A percentile compares a stretch with the other conserved stretches of the same genome.
phyloP scores from a whole-genome alignment of 2,888 invertebrate species.

The Spilosoma lubricipeda region DNA sequence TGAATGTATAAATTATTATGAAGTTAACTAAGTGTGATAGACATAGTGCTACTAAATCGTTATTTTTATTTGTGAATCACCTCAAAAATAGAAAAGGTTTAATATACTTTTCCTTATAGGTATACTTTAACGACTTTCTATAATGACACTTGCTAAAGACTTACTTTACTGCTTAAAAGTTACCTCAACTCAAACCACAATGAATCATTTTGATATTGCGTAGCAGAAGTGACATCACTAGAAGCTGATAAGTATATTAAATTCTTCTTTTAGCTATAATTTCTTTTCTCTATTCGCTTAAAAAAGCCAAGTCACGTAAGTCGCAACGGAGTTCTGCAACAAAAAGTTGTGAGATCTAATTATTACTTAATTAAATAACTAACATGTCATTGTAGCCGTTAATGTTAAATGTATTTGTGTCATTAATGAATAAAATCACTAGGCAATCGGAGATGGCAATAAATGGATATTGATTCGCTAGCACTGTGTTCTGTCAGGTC shows the following conservation, averaged over 20 bases:
- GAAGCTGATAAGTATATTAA: too few relatives aligned
- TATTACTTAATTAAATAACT: neutral
- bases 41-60: too few relatives aligned
- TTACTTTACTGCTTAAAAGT: neutral
- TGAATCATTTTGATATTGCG: neutral
- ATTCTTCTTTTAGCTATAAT: too few relatives aligned
- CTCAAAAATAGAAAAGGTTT: too few relatives aligned
- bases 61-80: too few relatives aligned
- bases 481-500: too few relatives aligned
- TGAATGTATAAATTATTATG: too few relatives aligned
- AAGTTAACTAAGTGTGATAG: too few relatives aligned
- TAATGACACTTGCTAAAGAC: neutral
- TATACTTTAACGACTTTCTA: neutral
- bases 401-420: neutral
- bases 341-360: neutral
- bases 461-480: neutral
- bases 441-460: neutral
- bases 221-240: neutral
- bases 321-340: too few relatives aligned
- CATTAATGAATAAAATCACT: neutral
- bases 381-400: neutral
- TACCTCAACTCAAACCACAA: neutral
- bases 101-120: neutral
- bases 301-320: too few relatives aligned
- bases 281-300: too few relatives aligned